These are phyloP conservation scores for Cetoscarus ocellatus DNA, from an alignment of 2,797 vertebrate species.

Conservation along the genomic window DNA sequence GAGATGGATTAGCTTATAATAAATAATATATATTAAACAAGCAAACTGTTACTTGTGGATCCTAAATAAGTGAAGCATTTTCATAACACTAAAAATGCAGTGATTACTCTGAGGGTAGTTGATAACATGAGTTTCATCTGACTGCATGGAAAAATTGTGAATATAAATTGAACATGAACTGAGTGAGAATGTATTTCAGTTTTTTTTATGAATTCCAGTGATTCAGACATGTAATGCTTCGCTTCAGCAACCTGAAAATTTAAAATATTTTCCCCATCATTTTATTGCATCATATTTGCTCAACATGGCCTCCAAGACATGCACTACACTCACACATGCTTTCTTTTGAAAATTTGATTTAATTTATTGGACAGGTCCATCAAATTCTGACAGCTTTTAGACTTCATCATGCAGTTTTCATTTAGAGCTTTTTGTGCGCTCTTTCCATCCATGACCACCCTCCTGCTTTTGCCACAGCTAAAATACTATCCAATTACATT, in stretches of 20 bases:
- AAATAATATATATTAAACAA: no score
- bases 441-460: slow-evolving; percentile 48
- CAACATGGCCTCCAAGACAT: slow-evolving; percentile 14
- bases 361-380: slow-evolving; percentile 39
- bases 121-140: no score
- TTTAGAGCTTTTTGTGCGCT: slow-evolving; percentile 38
- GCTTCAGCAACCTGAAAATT: not conserved
- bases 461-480: slow-evolving; percentile 68
- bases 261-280: not conserved
- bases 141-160: no score
- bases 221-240: not conserved
- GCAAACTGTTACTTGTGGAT: no score
- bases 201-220: no score
- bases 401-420: slow-evolving; percentile 49
- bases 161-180: no score
- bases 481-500: slow-evolving; percentile 81
- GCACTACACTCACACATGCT: not conserved
- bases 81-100: no score
- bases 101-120: no score
- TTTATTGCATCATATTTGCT: slow-evolving; percentile 17
- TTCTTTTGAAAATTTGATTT: slow-evolving; percentile 18
- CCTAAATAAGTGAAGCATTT: no score
- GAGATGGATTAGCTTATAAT: no score
- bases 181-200: no score
- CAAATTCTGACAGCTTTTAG: slow-evolving; percentile 36